phyloP scores from a whole-genome alignment of 2,888 invertebrate genomes.

The Pammene fasciana region DNA sequence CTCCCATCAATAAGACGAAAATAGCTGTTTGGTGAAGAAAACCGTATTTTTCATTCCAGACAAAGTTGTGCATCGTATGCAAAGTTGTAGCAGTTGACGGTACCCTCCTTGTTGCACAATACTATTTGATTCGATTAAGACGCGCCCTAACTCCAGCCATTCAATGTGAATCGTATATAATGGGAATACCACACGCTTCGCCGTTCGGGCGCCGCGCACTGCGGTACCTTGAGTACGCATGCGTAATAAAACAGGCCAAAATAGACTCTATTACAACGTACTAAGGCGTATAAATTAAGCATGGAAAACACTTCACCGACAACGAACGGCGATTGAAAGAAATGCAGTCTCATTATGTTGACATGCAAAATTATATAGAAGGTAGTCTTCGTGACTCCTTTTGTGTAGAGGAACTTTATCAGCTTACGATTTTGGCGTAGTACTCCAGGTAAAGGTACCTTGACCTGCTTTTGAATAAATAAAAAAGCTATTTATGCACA shows the following conservation, averaged over 20 bases:
- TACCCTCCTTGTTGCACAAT: too few species aligned
- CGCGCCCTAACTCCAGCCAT: not conserved
- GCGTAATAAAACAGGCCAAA: constrained; percentile 60
- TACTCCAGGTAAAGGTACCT: not conserved
- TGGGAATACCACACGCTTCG: constrained; percentile 73
- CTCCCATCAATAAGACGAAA: too few species aligned
- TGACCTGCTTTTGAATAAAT: not conserved
- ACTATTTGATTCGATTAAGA: not conserved
- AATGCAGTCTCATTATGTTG: constrained; percentile 48
- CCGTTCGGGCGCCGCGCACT: constrained; percentile 82
- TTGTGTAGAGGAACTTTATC: constrained; percentile 10
- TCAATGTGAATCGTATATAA: constrained; percentile 51
- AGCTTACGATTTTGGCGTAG: not conserved
- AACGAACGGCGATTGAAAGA: constrained; percentile 60
- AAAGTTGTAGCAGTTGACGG: too few species aligned
- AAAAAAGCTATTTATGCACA: too few species aligned
- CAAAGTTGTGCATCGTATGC: too few species aligned
- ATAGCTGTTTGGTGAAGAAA: too few species aligned
- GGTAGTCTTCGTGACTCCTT: constrained; percentile 16
- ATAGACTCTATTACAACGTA: constrained; percentile 49
- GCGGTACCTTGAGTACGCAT: constrained; percentile 77
- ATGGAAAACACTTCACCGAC: constrained; percentile 52
- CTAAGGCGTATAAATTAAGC: constrained; percentile 49
- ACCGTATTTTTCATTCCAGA: too few species aligned
- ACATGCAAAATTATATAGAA: constrained; percentile 22